Evolutionary conservation across 2,888 invertebrate species (phyloP).

Genomic region (Synergus umbraculus): DNA sequence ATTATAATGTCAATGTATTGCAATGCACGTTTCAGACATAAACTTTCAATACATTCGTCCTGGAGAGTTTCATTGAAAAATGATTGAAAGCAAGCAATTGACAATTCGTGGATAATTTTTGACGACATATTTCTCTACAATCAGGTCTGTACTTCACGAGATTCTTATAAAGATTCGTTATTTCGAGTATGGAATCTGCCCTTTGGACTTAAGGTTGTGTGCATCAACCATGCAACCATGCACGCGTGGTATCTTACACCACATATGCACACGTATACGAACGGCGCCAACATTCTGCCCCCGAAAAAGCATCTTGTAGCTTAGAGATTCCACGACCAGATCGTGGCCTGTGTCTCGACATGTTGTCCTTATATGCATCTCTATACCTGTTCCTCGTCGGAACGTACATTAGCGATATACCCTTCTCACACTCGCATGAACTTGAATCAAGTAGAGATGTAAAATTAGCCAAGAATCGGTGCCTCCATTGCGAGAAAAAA

Average conservation of each 20-base stretch:
- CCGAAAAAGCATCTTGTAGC: constrained; percentile 58
- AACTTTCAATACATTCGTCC: too few species aligned
- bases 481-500: neutral
- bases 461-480: constrained; percentile 5
- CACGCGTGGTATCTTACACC: constrained; percentile 37
- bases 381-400: constrained; percentile 36
- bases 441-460: constrained; percentile 8
- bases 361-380: constrained; percentile 50
- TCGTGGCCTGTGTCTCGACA: constrained; percentile 48
- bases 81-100: neutral
- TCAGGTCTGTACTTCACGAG: constrained; percentile 46
- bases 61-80: too few species aligned
- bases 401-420: constrained; percentile 34
- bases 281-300: constrained; percentile 61
- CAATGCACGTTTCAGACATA: too few species aligned
- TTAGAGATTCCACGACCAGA: constrained; percentile 55
- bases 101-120: neutral
- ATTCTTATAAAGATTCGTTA: constrained; percentile 51
- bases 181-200: constrained; percentile 44
- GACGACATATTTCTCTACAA: constrained; percentile 49
- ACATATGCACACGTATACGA: constrained; percentile 48
- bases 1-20: too few species aligned
- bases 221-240: constrained; percentile 31
- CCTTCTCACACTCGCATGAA: constrained; percentile 9
- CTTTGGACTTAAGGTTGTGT: constrained; percentile 43